Percentiles rank a stretch among this genome's conserved stretches.
Evolutionary conservation across 2,888 invertebrate species (phyloP).

Genomic region (Cataglyphis livida): DNA sequence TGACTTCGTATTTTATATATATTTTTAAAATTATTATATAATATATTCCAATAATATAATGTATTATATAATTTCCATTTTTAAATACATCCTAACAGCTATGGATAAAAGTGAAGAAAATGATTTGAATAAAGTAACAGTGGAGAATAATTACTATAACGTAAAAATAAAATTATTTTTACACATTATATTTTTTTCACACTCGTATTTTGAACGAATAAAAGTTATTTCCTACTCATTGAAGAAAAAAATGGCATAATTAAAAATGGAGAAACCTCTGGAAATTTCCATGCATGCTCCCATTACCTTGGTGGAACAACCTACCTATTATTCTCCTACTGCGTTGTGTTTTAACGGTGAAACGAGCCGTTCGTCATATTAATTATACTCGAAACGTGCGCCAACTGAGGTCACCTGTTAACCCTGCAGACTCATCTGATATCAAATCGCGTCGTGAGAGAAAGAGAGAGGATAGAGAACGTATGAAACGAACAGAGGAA

Average conservation of each 20-base stretch:
- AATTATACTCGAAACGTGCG: conserved; percentile 74
- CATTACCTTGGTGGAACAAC: conserved; percentile 36
- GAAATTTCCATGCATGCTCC: conserved; percentile 54
- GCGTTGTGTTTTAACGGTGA: conserved; percentile 77
- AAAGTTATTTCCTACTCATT: background rate
- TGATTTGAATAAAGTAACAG: background rate
- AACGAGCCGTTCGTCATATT: conserved; percentile 75
- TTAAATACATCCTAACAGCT: background rate
- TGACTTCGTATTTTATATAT: conserved; percentile 2
- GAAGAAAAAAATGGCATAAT: background rate
- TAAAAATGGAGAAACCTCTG: conserved; percentile 17
- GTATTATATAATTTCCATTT: background rate
- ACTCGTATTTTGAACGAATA: background rate
- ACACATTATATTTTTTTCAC: background rate
- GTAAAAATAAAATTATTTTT: background rate
- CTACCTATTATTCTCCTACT: conserved; percentile 73
- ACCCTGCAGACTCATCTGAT: conserved; percentile 71
- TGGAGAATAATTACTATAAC: background rate
- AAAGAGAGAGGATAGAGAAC: background rate
- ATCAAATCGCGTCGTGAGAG: conserved; percentile 60
- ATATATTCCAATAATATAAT: background rate
- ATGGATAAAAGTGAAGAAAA: background rate
- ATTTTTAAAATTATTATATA: background rate
- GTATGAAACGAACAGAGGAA: conserved; percentile 10
- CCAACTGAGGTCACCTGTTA: conserved; percentile 66